phyloP scores from a whole-genome alignment of 2,888 invertebrate species.

The Hanleya hanleyi region DNA sequence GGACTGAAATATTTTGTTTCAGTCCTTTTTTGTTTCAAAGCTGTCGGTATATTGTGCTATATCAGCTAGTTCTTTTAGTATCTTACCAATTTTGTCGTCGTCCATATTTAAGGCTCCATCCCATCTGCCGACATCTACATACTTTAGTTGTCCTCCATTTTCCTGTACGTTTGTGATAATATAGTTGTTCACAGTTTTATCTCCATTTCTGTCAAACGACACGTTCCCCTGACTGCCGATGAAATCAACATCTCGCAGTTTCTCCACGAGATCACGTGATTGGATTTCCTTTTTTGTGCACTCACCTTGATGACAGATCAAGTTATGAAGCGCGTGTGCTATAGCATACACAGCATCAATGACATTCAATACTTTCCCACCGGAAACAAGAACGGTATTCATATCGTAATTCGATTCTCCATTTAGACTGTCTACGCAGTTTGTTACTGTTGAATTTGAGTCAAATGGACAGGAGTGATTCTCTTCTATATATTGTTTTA shows the following conservation, averaged over 20 bases:
- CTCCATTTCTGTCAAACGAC: conserved; percentile 7
- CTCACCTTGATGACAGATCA: not conserved
- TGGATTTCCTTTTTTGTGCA: not conserved
- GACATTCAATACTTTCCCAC: conserved; percentile 2
- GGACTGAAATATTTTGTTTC: too few relatives aligned
- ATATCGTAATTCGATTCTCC: not conserved
- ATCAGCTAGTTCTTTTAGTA: too few relatives aligned
- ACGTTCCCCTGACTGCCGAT: conserved; percentile 1
- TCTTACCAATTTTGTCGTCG: conserved; percentile 1
- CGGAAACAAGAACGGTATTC: not conserved
- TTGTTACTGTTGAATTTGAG: not conserved
- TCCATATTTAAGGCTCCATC: not conserved
- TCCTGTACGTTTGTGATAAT: not conserved
- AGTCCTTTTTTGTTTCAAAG: too few relatives aligned
- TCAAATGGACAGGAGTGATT: not conserved
- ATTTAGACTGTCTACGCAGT: not conserved
- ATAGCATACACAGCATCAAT: conserved; percentile 10
- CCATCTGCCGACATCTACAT: conserved; percentile 11
- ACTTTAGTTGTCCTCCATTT: not conserved
- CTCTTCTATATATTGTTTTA: not conserved
- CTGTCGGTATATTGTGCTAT: too few relatives aligned
- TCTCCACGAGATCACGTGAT: not conserved
- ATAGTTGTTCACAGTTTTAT: not conserved
- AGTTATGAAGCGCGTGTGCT: not conserved
- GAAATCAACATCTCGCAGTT: not conserved